phyloP scores from a whole-genome alignment of 2,888 invertebrate genomes.

The Drosophila affinis region DNA sequence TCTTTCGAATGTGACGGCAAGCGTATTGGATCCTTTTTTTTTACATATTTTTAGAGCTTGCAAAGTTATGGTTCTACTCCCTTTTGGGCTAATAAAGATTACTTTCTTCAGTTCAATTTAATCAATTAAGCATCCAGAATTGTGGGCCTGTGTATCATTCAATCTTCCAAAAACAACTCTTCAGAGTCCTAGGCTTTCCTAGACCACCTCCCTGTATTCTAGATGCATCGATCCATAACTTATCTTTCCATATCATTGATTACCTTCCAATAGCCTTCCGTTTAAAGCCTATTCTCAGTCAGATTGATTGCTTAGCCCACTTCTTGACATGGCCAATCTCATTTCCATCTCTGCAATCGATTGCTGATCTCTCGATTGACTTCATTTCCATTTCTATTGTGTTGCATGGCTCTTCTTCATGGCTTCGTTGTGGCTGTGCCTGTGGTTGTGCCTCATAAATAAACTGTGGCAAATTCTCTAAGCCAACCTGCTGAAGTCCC shows the following conservation, averaged over 20 bases:
- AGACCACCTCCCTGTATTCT: not conserved
- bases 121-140: no score
- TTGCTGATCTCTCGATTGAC: constrained; percentile 39
- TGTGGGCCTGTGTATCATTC: no score
- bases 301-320: constrained; percentile 1
- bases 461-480: constrained; percentile 76
- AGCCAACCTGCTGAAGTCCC: constrained; percentile 73
- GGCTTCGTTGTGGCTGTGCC: not conserved
- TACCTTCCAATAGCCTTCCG: not conserved
- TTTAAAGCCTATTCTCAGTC: not conserved
- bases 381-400: constrained; percentile 54
- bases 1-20: no score
- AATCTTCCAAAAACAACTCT: no score
- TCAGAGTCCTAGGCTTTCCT: no score
- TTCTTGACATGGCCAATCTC: constrained; percentile 3
- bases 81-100: no score
- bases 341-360: constrained; percentile 15
- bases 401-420: constrained; percentile 25
- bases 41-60: no score
- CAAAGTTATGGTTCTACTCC: no score
- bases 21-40: no score
- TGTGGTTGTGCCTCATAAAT: constrained; percentile 57
- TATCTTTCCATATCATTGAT: not conserved
- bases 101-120: no score
- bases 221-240: not conserved